phyloP scores from a whole-genome alignment of 1,140 invertebrate genomes.

The Lysiphlebus fabarum region DNA sequence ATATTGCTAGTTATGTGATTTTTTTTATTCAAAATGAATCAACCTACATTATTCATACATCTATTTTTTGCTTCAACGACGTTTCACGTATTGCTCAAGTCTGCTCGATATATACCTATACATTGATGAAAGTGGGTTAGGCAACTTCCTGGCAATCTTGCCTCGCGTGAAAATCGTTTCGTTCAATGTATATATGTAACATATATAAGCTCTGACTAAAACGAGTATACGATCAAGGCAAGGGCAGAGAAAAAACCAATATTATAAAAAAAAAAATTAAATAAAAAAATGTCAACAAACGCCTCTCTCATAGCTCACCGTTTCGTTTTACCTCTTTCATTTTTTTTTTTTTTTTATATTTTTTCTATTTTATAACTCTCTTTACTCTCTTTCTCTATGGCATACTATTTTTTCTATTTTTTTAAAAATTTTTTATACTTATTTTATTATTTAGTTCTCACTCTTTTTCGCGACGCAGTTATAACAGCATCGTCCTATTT shows the following conservation, averaged over 20 bases:
- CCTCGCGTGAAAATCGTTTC: conserved; percentile 17
- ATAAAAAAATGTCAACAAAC: conserved; percentile 22
- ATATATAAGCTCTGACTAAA: no score
- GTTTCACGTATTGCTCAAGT: conserved; percentile 25
- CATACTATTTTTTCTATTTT: neutral
- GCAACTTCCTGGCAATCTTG: conserved; percentile 20
- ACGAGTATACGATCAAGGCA: conserved; percentile 7
- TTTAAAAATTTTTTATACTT: neutral
- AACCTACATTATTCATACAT: conserved; percentile 29
- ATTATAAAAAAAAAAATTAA: conserved; percentile 8
- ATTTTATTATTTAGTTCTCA: conserved; percentile 3
- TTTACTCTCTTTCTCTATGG: neutral
- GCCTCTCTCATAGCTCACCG: conserved; percentile 3
- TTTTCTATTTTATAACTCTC: conserved; percentile 1
- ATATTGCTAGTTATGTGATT: conserved; percentile 13
- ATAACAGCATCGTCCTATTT: conserved; percentile 15
- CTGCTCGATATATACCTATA: conserved; percentile 21
- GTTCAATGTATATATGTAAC: neutral
- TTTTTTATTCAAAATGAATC: neutral
- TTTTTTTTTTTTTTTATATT: conserved; percentile 7
- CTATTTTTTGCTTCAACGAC: conserved; percentile 22
- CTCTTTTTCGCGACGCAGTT: conserved; percentile 3
- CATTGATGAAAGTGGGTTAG: no score
- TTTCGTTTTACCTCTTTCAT: conserved; percentile 4
- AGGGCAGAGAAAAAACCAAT: neutral